These are phyloP conservation scores for Fringilla coelebs DNA, from an alignment of 2,797 vertebrate species.

Conservation along the genomic window DNA sequence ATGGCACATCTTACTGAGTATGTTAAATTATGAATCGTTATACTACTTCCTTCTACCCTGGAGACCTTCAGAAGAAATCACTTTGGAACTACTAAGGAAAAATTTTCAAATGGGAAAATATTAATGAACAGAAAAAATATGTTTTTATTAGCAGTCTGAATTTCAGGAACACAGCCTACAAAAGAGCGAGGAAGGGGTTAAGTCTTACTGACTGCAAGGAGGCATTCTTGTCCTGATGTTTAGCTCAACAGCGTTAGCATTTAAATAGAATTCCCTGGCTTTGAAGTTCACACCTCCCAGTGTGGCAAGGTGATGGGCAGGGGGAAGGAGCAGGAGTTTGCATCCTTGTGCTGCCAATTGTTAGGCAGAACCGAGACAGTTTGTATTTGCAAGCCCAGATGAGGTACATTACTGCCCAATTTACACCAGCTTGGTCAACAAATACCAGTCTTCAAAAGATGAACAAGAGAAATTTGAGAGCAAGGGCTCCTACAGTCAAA, in stretches of 20 bases:
- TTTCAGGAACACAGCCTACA: not conserved
- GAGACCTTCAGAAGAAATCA: not conserved
- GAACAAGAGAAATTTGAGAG: not conserved
- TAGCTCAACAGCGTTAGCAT: slow-evolving; percentile 58
- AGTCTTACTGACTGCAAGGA: not conserved
- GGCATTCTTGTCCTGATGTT: slow-evolving; percentile 18
- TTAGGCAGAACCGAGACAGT: not conserved
- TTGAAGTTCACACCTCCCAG: slow-evolving; percentile 62
- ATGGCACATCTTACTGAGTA: not conserved
- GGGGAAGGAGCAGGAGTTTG: not conserved
- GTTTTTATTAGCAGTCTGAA: not conserved
- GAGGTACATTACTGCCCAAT: not conserved
- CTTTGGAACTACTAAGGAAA: not conserved
- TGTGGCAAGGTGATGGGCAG: not conserved
- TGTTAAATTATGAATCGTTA: not conserved
- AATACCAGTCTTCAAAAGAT: not conserved
- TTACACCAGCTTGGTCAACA: slow-evolving; percentile 14
- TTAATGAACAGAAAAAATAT: not conserved
- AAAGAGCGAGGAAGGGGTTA: not conserved
- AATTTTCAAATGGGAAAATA: not conserved
- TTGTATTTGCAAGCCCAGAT: not conserved
- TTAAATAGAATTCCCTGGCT: slow-evolving; percentile 39
- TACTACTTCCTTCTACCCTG: not conserved
- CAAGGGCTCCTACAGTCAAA: not conserved
- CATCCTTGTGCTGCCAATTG: not conserved